Evolutionary conservation across 2,888 invertebrate genomes (phyloP), one percentile per base, ranked within the genome.

Genomic region (Geophilus truncorum): DNA sequence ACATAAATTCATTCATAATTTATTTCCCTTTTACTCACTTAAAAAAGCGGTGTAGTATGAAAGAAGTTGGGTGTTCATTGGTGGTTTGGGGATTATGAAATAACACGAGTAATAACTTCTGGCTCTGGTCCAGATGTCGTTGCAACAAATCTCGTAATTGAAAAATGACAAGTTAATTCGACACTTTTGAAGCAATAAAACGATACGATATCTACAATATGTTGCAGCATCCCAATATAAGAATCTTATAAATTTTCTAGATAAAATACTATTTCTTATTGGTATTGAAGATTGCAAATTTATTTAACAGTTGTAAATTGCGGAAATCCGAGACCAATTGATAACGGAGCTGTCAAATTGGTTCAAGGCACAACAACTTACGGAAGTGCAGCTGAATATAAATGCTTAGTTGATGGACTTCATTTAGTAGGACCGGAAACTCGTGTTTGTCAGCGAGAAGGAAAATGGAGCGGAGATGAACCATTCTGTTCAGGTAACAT

Each of bases 381-480:
- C 86, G 94, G 93, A 32, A 94, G 94, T 80, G 92, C 93, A 0
- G 92, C 94, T 0, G 95, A 96, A 86, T 96, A 96, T 86, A 94
- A 95, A 85, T 96, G 96, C 86, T 28, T 28, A 18, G 36, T 40
- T 1, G 78, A 78, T 18, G 36, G 40, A 6, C 78, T 40, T 40
- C 23, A 78, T 23, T 28, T 51, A 28, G 45, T 36, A 12, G 78
- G 78, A 45, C 34, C 45, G n/a, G 21, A 45, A 6, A 78, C 36
- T 21, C 36, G 78, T 15, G 78, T 78, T 0, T 78, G 78, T 45
- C 78, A 78, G 45, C 34, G 78, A 25, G 51, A 78, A 21, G 78
- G 78, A 21, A 40, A 21, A 10, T 78, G 78, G 78, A 45, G 51
- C 21, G 78, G 78, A 21, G 78, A 45, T 21, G 23, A 28, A 10